These are phyloP conservation scores for Ametastegia equiseti DNA, from an alignment of 2,888 invertebrate genomes.

Conservation along the genomic window DNA sequence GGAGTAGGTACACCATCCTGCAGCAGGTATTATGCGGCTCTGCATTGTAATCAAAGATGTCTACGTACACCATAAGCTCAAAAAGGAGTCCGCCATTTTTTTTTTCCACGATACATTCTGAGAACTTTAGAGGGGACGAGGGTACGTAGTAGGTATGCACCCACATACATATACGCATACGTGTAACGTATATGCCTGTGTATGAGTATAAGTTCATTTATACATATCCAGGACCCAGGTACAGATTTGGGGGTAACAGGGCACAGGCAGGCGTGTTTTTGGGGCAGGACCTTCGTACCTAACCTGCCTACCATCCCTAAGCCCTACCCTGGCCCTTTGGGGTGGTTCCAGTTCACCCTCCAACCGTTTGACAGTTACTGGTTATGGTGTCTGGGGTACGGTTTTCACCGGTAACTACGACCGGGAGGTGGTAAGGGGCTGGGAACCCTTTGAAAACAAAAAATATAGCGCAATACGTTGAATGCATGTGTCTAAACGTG, in stretches of 20 bases:
- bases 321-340: constrained; percentile 30
- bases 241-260: constrained; percentile 4
- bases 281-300: constrained; percentile 43
- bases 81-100: constrained; percentile 41
- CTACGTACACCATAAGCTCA: neutral
- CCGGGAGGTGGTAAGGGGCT: neutral
- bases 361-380: constrained; percentile 39
- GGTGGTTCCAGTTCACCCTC: constrained; percentile 43
- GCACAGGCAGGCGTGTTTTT: constrained; percentile 39
- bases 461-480: neutral
- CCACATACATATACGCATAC: too few relatives aligned
- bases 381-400: constrained; percentile 1
- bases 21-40: neutral
- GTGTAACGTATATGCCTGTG: neutral
- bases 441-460: neutral
- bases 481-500: neutral
- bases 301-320: constrained; percentile 41
- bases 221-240: neutral
- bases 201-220: constrained; percentile 5
- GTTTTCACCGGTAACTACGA: constrained; percentile 26
- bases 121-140: neutral
- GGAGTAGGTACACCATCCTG: neutral
- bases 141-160: neutral
- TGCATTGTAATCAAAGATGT: neutral
- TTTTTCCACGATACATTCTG: neutral